These are phyloP conservation scores for Anthopleura sola DNA, from an alignment of 64 coral and sea anemone genomes.

Conservation along the genomic window DNA sequence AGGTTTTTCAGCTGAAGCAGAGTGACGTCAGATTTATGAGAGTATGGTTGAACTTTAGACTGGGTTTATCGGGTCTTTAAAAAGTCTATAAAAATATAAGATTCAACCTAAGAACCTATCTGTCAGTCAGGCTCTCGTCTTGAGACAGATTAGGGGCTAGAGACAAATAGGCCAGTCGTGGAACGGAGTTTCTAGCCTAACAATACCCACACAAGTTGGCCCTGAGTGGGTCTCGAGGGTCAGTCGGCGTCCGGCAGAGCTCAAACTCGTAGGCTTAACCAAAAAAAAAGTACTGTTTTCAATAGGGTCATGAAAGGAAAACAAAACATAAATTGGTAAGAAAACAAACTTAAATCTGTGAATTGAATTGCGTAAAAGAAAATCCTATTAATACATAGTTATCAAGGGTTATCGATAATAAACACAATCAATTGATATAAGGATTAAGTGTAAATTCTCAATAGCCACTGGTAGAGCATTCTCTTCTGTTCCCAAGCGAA, in stretches of 20 bases:
- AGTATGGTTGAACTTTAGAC: neutral
- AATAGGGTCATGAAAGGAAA: too few relatives aligned
- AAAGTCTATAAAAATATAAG: constrained; percentile 1
- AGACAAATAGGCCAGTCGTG: neutral
- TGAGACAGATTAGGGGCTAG: neutral
- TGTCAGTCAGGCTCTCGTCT: neutral
- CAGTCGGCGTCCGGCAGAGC: neutral
- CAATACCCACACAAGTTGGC: neutral
- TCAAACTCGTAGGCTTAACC: neutral
- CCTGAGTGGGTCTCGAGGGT: neutral
- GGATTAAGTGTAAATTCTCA: too few relatives aligned
- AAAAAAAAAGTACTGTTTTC: neutral
- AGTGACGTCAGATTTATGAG: neutral
- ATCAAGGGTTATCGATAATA: too few relatives aligned
- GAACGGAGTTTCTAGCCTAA: neutral
- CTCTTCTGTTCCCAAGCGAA: too few relatives aligned
- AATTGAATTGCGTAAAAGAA: too few relatives aligned
- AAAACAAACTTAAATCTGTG: too few relatives aligned
- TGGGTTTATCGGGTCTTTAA: neutral
- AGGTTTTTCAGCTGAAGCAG: neutral
- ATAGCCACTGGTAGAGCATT: too few relatives aligned
- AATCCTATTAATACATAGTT: too few relatives aligned
- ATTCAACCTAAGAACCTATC: neutral
- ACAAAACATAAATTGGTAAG: too few relatives aligned
- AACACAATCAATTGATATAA: too few relatives aligned